Conservation (phyloP, 2,113 vertebrate genomes). For the Galeopterus variegatus region DNA sequence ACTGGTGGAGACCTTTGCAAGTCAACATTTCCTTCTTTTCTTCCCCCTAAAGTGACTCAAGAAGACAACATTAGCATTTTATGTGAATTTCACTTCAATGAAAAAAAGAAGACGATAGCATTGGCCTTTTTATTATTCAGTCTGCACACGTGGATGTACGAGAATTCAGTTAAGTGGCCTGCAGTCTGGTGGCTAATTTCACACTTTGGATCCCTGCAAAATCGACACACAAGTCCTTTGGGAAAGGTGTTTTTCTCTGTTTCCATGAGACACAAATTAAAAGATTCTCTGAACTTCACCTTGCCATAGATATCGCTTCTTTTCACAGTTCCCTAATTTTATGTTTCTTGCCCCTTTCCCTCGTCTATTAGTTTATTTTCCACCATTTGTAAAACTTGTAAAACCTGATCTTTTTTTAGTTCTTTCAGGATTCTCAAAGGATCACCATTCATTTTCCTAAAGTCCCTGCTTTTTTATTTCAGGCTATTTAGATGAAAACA, state of each 20-base stretch:
- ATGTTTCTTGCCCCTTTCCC: not conserved
- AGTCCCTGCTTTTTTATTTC: not conserved
- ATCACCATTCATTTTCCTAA: not conserved
- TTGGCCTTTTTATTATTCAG: not conserved
- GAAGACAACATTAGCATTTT: not conserved
- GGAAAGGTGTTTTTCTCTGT: not conserved
- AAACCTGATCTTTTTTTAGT: not conserved
- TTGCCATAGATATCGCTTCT: not conserved
- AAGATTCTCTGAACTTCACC: not conserved
- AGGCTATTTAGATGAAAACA: not conserved
- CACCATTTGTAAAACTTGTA: not conserved
- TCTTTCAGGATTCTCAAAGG: not conserved
- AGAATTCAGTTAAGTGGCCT: not conserved
- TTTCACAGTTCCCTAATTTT: not conserved
- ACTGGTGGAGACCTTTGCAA: not conserved
- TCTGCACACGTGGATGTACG: not conserved
- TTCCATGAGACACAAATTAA: not conserved
- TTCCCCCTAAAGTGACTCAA: not conserved
- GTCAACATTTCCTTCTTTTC: not conserved
- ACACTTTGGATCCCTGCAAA: not conserved
- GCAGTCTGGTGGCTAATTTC: conserved; percentile 18
- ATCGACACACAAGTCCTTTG: not conserved
- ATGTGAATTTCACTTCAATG: not conserved
- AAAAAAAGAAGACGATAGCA: not conserved
- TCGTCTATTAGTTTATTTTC: not conserved